These are phyloP conservation scores for Heliornis fulica DNA, from an alignment of 2,113 vertebrate species.

Conservation along the genomic window DNA sequence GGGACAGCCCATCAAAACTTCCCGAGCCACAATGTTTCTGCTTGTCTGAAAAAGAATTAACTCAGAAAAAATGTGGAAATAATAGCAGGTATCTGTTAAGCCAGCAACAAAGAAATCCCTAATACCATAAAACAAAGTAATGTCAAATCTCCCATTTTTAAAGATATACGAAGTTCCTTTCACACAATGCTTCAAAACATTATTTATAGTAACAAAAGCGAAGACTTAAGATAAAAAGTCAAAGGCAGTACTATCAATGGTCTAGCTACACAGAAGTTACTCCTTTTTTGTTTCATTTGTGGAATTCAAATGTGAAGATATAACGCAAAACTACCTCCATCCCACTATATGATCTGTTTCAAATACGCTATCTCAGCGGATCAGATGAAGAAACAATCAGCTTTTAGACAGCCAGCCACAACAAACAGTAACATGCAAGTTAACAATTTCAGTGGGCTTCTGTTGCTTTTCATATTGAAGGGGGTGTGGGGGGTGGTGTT, in stretches of 20 bases:
- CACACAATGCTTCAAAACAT: constrained; percentile 62
- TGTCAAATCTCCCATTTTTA: constrained; percentile 70
- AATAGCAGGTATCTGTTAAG: constrained; percentile 72
- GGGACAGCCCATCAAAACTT: constrained; percentile 69
- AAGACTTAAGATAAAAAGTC: constrained; percentile 74
- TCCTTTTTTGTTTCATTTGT: constrained; percentile 66
- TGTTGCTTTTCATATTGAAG: not conserved
- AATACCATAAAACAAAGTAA: constrained; percentile 74
- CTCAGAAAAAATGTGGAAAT: constrained; percentile 73
- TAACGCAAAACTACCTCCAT: constrained; percentile 54
- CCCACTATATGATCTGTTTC: constrained; percentile 44
- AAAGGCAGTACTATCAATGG: constrained; percentile 74
- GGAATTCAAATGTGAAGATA: constrained; percentile 65
- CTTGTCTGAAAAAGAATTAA: constrained; percentile 72
- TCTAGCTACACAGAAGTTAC: constrained; percentile 57
- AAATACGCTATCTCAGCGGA: constrained; percentile 61
- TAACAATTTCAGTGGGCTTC: constrained; percentile 43
- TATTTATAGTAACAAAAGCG: constrained; percentile 73
- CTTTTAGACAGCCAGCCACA: constrained; percentile 54
- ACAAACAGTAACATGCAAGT: constrained; percentile 41
- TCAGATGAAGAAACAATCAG: constrained; percentile 64
- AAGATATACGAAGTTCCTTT: constrained; percentile 62
- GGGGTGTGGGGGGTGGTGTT: too few relatives aligned
- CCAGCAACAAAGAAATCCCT: constrained; percentile 76
- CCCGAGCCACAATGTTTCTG: constrained; percentile 59